A percentile compares a stretch with the other conserved stretches of the same genome.
Evolutionary conservation across 2,888 invertebrate species (phyloP).

Genomic region (Ornithoptera priamus): DNA sequence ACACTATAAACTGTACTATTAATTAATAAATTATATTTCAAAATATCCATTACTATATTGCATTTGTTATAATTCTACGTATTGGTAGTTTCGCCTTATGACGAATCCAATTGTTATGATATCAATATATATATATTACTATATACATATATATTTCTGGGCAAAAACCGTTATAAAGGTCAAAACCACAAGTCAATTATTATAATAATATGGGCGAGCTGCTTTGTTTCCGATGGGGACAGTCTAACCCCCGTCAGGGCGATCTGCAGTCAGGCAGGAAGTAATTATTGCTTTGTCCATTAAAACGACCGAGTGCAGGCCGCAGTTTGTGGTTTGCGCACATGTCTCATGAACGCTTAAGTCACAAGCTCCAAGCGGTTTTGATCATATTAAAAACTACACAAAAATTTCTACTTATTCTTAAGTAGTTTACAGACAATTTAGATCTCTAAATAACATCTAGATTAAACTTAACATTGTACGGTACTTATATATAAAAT

Average conservation of each 20-base stretch:
- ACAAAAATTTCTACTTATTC: not conserved
- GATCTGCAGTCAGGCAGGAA: slow-evolving; percentile 53
- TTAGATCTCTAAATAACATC: not conserved
- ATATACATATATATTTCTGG: not conserved
- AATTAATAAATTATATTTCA: too few relatives aligned
- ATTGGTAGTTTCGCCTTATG: too few relatives aligned
- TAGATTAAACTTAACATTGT: too few relatives aligned
- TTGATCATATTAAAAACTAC: not conserved
- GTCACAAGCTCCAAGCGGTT: slow-evolving; percentile 31
- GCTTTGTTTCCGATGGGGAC: slow-evolving; percentile 19
- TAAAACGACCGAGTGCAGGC: slow-evolving; percentile 50
- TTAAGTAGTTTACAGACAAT: not conserved
- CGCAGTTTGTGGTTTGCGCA: slow-evolving; percentile 41
- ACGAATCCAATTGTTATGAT: too few relatives aligned
- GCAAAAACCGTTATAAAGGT: slow-evolving; percentile 19
- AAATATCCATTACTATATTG: too few relatives aligned
- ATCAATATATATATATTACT: not conserved
- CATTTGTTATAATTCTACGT: too few relatives aligned
- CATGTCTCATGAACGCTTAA: slow-evolving; percentile 32
- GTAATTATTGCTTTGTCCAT: slow-evolving; percentile 57
- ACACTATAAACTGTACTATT: too few relatives aligned
- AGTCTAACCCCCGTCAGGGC: slow-evolving; percentile 38
- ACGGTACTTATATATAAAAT: too few relatives aligned
- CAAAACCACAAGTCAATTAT: slow-evolving; percentile 17
- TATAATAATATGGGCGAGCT: slow-evolving; percentile 2